phyloP scores from a whole-genome alignment of 1,140 invertebrate species.

The Drosophila repletoides region DNA sequence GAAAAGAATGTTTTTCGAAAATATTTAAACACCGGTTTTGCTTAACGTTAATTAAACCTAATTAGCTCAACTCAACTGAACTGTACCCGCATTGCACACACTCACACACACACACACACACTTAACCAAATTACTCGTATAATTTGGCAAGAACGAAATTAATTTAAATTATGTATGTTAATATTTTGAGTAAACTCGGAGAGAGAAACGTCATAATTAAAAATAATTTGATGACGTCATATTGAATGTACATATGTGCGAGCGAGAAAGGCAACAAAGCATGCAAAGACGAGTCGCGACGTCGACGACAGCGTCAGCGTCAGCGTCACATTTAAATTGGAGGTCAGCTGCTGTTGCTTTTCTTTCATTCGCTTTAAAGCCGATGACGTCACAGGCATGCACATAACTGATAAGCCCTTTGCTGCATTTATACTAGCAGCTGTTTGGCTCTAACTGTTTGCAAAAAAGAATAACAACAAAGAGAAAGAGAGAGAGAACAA shows the following conservation, averaged over 20 bases:
- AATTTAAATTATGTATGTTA: constrained; percentile 11
- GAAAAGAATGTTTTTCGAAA: constrained; percentile 7
- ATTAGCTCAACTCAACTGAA: constrained; percentile 57
- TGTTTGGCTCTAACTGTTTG: constrained; percentile 13
- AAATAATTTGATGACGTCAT: constrained; percentile 73
- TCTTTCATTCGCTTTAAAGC: constrained; percentile 1
- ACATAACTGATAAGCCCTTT: constrained; percentile 42
- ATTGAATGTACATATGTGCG: not conserved
- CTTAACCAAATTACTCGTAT: constrained; percentile 39
- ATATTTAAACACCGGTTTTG: constrained; percentile 62
- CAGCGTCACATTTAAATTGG: constrained; percentile 21
- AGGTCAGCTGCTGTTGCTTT: constrained; percentile 23
- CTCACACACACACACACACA: constrained; percentile 36
- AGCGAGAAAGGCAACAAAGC: not conserved
- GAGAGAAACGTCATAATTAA: constrained; percentile 52
- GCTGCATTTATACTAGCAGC: constrained; percentile 33
- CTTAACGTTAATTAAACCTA: constrained; percentile 65
- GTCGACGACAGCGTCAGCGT: not conserved
- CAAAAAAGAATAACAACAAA: constrained; percentile 20
- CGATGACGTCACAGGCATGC: constrained; percentile 54
- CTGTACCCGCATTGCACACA: constrained; percentile 39
- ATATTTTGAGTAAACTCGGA: constrained; percentile 10
- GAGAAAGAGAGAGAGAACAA: not conserved
- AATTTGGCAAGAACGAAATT: constrained; percentile 37
- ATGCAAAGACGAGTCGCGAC: not conserved